Percentiles rank a stretch among this genome's conserved stretches.
These are phyloP conservation scores for Erynnis tages DNA, from an alignment of 2,888 invertebrate genomes.

Conservation along the genomic window DNA sequence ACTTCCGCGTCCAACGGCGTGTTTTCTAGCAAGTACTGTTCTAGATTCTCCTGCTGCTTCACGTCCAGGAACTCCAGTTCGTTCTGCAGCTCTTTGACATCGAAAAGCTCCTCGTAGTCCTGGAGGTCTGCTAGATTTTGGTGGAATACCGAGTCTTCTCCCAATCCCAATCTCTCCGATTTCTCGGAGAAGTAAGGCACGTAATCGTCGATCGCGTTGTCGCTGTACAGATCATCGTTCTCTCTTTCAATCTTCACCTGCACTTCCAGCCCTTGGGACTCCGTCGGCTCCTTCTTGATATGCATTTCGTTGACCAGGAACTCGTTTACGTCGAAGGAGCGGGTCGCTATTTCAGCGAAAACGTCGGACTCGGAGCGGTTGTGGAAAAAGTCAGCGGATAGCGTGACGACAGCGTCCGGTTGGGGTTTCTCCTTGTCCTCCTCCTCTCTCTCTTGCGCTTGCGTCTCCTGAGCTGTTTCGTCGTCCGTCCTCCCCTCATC, in stretches of 20 bases:
- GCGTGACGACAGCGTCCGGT: constrained; percentile 65
- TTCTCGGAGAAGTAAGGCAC: constrained; percentile 67
- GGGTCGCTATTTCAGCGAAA: constrained; percentile 64
- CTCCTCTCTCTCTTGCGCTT: no score
- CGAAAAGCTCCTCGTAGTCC: constrained; percentile 74
- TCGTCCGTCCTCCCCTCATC: constrained; percentile 60
- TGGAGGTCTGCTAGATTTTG: constrained; percentile 82
- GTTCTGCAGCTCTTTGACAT: constrained; percentile 60
- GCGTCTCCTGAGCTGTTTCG: constrained; percentile 33
- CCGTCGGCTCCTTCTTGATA: constrained; percentile 60
- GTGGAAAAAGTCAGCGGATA: constrained; percentile 61
- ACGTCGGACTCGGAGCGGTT: constrained; percentile 65
- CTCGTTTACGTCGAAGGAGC: constrained; percentile 74
- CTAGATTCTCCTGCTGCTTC: constrained; percentile 64
- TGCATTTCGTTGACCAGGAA: constrained; percentile 69
- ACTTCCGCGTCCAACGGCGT: constrained; percentile 67
- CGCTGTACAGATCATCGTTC: constrained; percentile 62
- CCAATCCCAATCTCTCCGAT: constrained; percentile 58
- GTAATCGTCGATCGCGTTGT: constrained; percentile 71
- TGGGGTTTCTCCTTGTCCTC: constrained; percentile 32
- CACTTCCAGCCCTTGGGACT: constrained; percentile 41
- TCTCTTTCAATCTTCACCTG: constrained; percentile 61
- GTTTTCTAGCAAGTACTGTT: constrained; percentile 70
- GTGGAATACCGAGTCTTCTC: constrained; percentile 74
- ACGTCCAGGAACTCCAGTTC: constrained; percentile 68